Conservation (phyloP, 2,113 vertebrate genomes). For the Jaculus jaculus region DNA sequence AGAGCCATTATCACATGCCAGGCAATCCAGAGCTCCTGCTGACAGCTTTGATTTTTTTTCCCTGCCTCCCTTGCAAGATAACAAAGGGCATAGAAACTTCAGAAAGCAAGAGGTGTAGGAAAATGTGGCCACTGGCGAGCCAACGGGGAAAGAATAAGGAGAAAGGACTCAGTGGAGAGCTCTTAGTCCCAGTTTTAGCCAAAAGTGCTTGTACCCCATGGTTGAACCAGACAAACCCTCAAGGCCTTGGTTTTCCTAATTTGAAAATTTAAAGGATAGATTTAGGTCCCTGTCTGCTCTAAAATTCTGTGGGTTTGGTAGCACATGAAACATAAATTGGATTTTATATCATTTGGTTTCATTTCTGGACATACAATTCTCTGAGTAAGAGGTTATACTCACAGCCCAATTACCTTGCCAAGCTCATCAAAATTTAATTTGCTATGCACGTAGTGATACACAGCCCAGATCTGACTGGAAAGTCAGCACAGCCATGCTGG, state of each 20-base stretch:
- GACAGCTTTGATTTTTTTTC: not conserved
- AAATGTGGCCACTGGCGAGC: not conserved
- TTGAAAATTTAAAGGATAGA: slow-evolving; percentile 45
- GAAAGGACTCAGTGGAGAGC: not conserved
- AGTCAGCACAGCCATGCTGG: slow-evolving; percentile 46
- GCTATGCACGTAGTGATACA: slow-evolving; percentile 44
- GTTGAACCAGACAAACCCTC: not conserved
- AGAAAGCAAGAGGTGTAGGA: not conserved
- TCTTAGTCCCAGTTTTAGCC: not conserved
- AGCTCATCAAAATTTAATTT: slow-evolving; percentile 79
- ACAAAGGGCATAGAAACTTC: not conserved
- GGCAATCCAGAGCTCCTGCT: not conserved
- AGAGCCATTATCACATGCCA: not conserved
- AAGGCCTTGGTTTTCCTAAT: not conserved
- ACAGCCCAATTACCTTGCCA: slow-evolving; percentile 74
- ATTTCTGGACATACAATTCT: slow-evolving; percentile 75
- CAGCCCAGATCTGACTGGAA: slow-evolving; percentile 49
- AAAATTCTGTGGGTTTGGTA: slow-evolving; percentile 28
- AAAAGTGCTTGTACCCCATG: not conserved
- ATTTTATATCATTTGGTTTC: slow-evolving; percentile 76
- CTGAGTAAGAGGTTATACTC: slow-evolving; percentile 70
- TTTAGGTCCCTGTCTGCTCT: not conserved
- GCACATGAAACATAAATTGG: slow-evolving; percentile 59
- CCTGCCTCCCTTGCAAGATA: not conserved
- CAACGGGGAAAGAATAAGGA: not conserved